Conservation (phyloP, 1,140 invertebrate species). For the Zaprionus camerounensis region DNA sequence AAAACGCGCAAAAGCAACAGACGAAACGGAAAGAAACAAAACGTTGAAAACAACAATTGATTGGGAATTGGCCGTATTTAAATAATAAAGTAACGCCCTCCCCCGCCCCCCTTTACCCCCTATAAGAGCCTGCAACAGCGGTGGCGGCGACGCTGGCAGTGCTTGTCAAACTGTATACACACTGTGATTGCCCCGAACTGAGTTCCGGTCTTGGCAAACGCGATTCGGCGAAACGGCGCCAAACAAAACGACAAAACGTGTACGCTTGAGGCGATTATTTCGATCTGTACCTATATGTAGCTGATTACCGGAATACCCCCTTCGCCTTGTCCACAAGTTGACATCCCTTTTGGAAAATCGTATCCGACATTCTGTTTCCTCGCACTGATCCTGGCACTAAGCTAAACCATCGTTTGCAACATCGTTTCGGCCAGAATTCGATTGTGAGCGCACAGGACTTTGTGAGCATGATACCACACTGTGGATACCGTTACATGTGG, state of each 20-base stretch:
- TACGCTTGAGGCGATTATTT: conserved; percentile 52
- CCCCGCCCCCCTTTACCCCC: neutral
- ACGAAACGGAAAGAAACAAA: conserved; percentile 29
- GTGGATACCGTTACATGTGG: conserved; percentile 94
- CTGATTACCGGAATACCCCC: conserved; percentile 29
- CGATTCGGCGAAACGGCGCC: conserved; percentile 50
- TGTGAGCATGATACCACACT: conserved; percentile 86
- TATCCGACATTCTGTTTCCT: neutral
- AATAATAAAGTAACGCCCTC: neutral
- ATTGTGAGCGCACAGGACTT: conserved; percentile 61
- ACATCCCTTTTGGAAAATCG: neutral
- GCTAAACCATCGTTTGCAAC: conserved; percentile 18
- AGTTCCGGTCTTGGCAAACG: neutral
- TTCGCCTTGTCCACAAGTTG: neutral
- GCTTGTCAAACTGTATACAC: conserved; percentile 23
- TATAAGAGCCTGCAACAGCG: neutral
- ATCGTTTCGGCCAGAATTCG: conserved; percentile 35
- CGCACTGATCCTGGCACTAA: conserved; percentile 9
- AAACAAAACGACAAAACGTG: conserved; percentile 60
- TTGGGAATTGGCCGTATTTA: conserved; percentile 38
- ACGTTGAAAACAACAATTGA: conserved; percentile 33
- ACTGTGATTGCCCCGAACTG: neutral
- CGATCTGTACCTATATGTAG: conserved; percentile 63
- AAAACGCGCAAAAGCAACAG: conserved; percentile 46
- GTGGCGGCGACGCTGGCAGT: neutral